A percentile compares a stretch with the other conserved stretches of the same genome.
These are phyloP conservation scores for Chelon auratus DNA, from an alignment of 2,797 vertebrate genomes.

Conservation along the genomic window DNA sequence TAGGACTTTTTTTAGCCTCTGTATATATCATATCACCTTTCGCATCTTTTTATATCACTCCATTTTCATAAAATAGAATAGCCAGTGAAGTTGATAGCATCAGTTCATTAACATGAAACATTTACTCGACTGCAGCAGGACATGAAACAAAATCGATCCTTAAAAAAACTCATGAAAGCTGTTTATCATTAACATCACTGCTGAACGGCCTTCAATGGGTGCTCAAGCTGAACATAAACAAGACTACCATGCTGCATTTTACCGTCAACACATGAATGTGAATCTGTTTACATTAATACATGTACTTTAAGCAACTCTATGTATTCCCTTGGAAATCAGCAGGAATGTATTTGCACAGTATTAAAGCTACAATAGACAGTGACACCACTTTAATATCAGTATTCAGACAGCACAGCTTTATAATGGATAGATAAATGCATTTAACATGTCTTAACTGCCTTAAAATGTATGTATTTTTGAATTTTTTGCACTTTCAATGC, in stretches of 20 bases:
- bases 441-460: neutral
- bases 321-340: neutral
- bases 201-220: neutral
- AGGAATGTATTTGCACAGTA: too few relatives aligned
- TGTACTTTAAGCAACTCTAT: neutral
- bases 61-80: too few relatives aligned
- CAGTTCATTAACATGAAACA: too few relatives aligned
- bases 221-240: constrained; percentile 11
- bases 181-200: constrained; percentile 25
- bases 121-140: too few relatives aligned
- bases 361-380: too few relatives aligned
- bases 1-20: too few relatives aligned
- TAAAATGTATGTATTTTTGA: neutral
- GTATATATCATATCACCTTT: neutral
- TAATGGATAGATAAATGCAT: neutral
- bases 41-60: neutral
- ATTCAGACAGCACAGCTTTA: neutral
- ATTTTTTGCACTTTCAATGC: constrained; percentile 26
- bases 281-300: constrained; percentile 23
- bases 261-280: constrained; percentile 2
- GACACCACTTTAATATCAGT: too few relatives aligned
- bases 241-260: neutral
- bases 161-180: neutral
- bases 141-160: neutral
- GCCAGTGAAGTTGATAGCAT: too few relatives aligned